These are phyloP conservation scores for Parauchenoglanis punctatus DNA, from an alignment of 2,797 vertebrate genomes.

Conservation along the genomic window DNA sequence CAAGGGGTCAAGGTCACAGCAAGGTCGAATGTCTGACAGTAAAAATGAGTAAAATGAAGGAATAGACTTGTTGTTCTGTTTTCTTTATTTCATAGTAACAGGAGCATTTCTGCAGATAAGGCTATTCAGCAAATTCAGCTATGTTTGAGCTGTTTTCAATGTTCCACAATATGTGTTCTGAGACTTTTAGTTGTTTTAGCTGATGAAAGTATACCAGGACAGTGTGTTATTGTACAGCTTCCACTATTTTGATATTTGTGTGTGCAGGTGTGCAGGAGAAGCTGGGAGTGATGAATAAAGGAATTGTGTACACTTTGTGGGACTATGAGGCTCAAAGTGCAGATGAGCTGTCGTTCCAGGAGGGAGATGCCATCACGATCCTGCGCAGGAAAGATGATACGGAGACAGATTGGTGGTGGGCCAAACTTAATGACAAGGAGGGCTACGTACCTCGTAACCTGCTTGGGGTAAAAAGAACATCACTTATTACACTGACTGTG, in stretches of 20 bases:
- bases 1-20: not conserved
- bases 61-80: not conserved
- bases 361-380: conserved; percentile 91
- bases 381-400: conserved; percentile 89
- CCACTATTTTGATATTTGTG: not conserved
- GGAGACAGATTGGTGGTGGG: conserved; percentile 99
- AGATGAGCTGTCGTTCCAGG: conserved; percentile 90
- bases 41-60: not conserved
- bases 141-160: not conserved
- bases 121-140: not conserved
- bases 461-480: conserved; percentile 77
- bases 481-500: not conserved
- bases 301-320: conserved; percentile 91
- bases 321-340: conserved; percentile 87
- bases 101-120: not conserved
- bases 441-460: conserved; percentile 96
- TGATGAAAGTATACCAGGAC: not conserved
- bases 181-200: not conserved
- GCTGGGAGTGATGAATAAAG: conserved; percentile 97
- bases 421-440: conserved; percentile 88
- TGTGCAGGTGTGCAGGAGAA: conserved; percentile 94
- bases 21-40: not conserved
- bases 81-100: not conserved
- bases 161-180: not conserved
- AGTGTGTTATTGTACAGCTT: not conserved